A percentile compares a stretch with the other conserved stretches of the same genome.
phyloP scores from a whole-genome alignment of 2,797 vertebrate genomes.

The Peromyscus attwateri region DNA sequence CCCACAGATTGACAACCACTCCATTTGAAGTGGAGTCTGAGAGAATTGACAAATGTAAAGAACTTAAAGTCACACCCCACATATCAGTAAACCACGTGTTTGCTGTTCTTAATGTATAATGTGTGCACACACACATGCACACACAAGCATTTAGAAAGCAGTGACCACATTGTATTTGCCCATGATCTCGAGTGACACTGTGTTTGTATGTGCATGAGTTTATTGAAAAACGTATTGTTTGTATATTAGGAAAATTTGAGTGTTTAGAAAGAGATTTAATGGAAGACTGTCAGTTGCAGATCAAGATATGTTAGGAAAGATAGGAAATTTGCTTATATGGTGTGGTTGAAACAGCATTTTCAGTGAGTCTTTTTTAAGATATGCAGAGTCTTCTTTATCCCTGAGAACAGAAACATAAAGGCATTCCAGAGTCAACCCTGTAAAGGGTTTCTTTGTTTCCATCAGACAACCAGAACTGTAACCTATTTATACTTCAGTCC shows the following conservation, averaged over 20 bases:
- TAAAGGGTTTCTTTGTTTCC: slow-evolving; percentile 69
- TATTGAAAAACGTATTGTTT: not conserved
- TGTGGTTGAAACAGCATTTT: slow-evolving; percentile 38
- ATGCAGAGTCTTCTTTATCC: slow-evolving; percentile 23
- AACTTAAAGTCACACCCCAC: not conserved
- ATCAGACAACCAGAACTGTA: slow-evolving; percentile 67
- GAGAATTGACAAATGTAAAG: not conserved
- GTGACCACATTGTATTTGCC: not conserved
- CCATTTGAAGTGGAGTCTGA: not conserved
- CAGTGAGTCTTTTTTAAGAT: slow-evolving; percentile 60
- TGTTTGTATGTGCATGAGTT: not conserved
- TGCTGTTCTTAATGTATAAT: not conserved
- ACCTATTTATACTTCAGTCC: slow-evolving; percentile 39
- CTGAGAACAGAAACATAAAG: slow-evolving; percentile 64
- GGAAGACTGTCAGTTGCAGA: slow-evolving; percentile 3
- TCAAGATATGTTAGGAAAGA: slow-evolving; percentile 49
- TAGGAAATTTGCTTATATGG: slow-evolving; percentile 25
- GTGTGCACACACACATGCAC: accelerated
- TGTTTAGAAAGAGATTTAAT: slow-evolving; percentile 52
- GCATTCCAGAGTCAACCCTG: slow-evolving; percentile 53
- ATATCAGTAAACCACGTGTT: not conserved
- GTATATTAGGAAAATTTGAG: slow-evolving; percentile 38
- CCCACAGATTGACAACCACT: not conserved
- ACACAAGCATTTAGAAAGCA: not conserved
- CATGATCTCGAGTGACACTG: accelerated